Conservation (phyloP, 37 sponge, comb jelly and placozoan genomes). For the Cladorhizidae sp. region DNA sequence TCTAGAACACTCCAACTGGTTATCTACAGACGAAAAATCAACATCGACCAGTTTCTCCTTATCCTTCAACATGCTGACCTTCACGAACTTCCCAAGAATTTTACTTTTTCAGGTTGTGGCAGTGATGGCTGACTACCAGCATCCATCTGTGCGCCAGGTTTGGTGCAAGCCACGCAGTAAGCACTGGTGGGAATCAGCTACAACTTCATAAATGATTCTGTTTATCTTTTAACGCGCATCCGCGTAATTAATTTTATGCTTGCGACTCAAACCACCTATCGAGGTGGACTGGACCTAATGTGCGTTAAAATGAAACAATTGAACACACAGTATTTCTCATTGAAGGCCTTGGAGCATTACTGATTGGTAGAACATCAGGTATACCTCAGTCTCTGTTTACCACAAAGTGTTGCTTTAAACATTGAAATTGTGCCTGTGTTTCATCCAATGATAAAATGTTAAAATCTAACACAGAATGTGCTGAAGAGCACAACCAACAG, state of each 20-base stretch:
- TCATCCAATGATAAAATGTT: constrained; percentile 37
- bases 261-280: too few relatives aligned
- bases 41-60: not conserved
- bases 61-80: constrained; percentile 6
- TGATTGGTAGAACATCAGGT: constrained; percentile 14
- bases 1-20: constrained; percentile 17
- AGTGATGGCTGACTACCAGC: too few relatives aligned
- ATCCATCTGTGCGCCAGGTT: too few relatives aligned
- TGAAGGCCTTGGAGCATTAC: constrained; percentile 2
- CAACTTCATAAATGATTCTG: too few relatives aligned
- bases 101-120: constrained; percentile 13
- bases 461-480: constrained; percentile 24
- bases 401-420: constrained; percentile 4
- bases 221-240: too few relatives aligned
- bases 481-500: constrained; percentile 31
- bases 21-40: constrained; percentile 14
- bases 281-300: too few relatives aligned
- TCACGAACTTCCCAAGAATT: constrained; percentile 29
- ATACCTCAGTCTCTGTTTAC: constrained; percentile 1
- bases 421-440: constrained; percentile 20
- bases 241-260: too few relatives aligned
- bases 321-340: constrained; percentile 3
- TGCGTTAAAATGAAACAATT: not conserved
- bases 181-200: too few relatives aligned
- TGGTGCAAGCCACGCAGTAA: too few relatives aligned